Conservation (phyloP, 2,797 vertebrate genomes). For the Danio aesculapii region DNA sequence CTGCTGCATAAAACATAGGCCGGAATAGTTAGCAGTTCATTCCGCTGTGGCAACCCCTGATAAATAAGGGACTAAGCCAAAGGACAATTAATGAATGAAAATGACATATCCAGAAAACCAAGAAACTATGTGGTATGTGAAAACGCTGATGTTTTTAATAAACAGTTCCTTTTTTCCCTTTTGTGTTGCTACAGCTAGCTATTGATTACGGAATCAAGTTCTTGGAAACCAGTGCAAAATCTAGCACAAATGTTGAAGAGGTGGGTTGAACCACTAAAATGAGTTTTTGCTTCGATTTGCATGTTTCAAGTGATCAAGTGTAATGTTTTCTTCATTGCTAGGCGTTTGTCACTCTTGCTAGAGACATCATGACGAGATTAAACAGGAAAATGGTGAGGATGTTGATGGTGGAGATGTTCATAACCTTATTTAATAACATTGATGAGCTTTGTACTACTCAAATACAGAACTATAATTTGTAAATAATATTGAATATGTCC, state of each 20-base stretch:
- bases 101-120: no score
- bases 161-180: neutral
- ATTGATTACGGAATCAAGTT: constrained; percentile 99
- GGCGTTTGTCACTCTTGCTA: constrained; percentile 96
- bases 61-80: no score
- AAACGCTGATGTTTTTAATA: neutral
- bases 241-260: constrained; percentile 97
- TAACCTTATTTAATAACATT: neutral
- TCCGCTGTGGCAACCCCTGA: no score
- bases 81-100: no score
- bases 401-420: neutral
- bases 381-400: constrained; percentile 94
- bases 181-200: constrained; percentile 83
- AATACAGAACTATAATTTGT: neutral
- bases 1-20: no score
- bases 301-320: neutral
- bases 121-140: neutral
- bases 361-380: constrained; percentile 96
- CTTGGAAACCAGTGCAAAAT: constrained; percentile 97
- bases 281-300: neutral
- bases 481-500: neutral
- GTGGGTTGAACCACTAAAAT: constrained; percentile 66
- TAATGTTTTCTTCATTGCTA: constrained; percentile 64
- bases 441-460: neutral
- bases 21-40: no score